Evolutionary conservation across 1,140 invertebrate species (phyloP).

Genomic region (Drosophila auraria): DNA sequence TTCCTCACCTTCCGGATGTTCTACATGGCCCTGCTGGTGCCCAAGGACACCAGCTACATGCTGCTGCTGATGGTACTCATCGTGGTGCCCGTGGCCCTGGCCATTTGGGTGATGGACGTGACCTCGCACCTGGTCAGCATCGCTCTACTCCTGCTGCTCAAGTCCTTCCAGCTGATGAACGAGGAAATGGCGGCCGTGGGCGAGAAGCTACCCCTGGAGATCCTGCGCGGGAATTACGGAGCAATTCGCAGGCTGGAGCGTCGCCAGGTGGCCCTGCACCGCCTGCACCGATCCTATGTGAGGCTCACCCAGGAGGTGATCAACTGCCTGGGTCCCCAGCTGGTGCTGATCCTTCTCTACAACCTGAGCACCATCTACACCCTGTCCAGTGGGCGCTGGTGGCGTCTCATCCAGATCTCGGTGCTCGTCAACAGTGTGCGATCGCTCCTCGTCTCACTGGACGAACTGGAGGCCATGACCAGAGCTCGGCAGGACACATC

Average conservation of each 20-base stretch:
- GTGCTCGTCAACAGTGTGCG: constrained; percentile 38
- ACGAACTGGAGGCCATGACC: constrained; percentile 19
- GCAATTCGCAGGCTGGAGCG: constrained; percentile 30
- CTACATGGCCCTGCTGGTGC: not conserved
- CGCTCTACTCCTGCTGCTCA: constrained; percentile 27
- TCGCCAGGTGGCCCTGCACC: constrained; percentile 25
- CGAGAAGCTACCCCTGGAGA: constrained; percentile 29
- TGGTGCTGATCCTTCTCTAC: constrained; percentile 52
- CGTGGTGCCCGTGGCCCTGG: constrained; percentile 32
- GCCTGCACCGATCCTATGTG: constrained; percentile 35
- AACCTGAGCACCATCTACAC: constrained; percentile 54
- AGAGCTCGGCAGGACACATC: constrained; percentile 33
- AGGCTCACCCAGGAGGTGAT: constrained; percentile 45
- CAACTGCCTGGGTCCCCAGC: constrained; percentile 45
- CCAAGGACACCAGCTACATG: not conserved
- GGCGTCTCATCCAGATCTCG: constrained; percentile 24
- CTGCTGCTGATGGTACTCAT: constrained; percentile 1
- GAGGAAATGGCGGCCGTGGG: constrained; percentile 23
- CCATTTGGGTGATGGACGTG: constrained; percentile 58
- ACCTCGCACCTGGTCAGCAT: constrained; percentile 45
- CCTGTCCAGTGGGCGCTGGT: constrained; percentile 40
- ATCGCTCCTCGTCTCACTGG: constrained; percentile 37
- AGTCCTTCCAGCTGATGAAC: constrained; percentile 51
- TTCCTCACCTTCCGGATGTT: constrained; percentile 42
- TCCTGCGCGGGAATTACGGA: constrained; percentile 29